Evolutionary conservation across 2,797 vertebrate species (phyloP).

Genomic region (Amniataba percoides): DNA sequence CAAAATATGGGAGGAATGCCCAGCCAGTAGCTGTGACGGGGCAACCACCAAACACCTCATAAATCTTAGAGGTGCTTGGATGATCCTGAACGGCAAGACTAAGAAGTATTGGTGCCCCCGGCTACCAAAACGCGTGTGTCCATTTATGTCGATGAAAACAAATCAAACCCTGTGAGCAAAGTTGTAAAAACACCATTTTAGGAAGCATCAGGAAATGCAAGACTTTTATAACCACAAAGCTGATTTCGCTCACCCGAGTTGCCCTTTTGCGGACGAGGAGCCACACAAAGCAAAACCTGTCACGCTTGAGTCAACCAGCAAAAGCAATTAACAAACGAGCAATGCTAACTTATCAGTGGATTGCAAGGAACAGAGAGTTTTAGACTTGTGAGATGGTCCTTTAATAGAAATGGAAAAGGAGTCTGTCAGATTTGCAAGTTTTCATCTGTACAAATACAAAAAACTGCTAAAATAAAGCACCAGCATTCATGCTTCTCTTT

Average conservation of each 20-base stretch:
- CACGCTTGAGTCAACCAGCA: neutral
- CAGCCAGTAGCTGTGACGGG: neutral
- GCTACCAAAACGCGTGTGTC: neutral
- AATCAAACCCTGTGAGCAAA: neutral
- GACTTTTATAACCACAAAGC: too few species aligned
- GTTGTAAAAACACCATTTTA: neutral
- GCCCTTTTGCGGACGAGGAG: neutral
- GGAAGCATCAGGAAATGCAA: neutral
- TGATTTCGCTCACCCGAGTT: too few species aligned
- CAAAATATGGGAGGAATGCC: slow-evolving; percentile 9
- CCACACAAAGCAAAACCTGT: neutral
- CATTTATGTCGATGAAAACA: neutral
- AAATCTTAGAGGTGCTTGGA: slow-evolving; percentile 6
- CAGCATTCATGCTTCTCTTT: neutral
- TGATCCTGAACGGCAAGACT: neutral
- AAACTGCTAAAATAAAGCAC: neutral
- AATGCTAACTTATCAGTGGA: neutral
- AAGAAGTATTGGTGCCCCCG: neutral
- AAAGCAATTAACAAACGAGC: neutral
- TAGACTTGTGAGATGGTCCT: neutral
- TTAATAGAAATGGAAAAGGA: neutral
- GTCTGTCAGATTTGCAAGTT: neutral
- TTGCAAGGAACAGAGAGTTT: neutral
- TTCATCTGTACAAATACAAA: slow-evolving; percentile 1
- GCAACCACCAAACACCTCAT: neutral